phyloP scores from a whole-genome alignment of 2,113 vertebrate species.

The Gorsachius goisagi region DNA sequence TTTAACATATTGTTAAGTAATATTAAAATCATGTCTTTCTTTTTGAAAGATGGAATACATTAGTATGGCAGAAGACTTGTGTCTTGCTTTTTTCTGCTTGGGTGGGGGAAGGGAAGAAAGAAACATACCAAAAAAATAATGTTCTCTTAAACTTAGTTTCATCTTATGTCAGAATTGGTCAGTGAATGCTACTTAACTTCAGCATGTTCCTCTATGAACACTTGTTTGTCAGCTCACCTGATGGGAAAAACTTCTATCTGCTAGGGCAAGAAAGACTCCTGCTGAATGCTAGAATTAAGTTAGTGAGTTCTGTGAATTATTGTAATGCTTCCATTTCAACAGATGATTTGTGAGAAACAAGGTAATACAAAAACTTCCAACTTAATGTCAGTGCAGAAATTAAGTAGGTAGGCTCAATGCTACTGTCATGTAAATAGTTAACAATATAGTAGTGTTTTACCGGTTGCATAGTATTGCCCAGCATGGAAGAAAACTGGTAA shows the following conservation, averaged over 20 bases:
- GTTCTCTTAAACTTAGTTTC: not conserved
- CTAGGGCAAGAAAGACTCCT: not conserved
- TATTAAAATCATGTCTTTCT: slow-evolving; percentile 99
- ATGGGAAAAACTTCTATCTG: not conserved
- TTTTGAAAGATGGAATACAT: slow-evolving; percentile 99
- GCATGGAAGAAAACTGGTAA: not conserved
- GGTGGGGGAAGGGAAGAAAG: not conserved
- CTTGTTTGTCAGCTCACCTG: not conserved
- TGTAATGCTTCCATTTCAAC: not conserved
- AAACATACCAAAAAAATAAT: not conserved
- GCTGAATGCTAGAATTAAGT: not conserved
- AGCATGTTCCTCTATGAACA: not conserved
- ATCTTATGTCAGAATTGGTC: not conserved
- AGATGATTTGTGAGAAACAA: not conserved
- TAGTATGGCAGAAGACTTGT: slow-evolving; percentile 90
- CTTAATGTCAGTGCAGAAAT: not conserved
- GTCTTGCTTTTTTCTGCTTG: slow-evolving; percentile 79
- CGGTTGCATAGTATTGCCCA: not conserved
- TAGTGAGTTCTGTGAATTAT: not conserved
- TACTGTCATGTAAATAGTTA: not conserved
- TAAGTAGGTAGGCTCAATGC: not conserved
- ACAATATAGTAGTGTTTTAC: not conserved
- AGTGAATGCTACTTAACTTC: not conserved
- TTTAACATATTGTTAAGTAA: slow-evolving; percentile 99
- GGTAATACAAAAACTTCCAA: not conserved